phyloP scores from a whole-genome alignment of 2,113 vertebrate species.

The Heterochromis multidens region DNA sequence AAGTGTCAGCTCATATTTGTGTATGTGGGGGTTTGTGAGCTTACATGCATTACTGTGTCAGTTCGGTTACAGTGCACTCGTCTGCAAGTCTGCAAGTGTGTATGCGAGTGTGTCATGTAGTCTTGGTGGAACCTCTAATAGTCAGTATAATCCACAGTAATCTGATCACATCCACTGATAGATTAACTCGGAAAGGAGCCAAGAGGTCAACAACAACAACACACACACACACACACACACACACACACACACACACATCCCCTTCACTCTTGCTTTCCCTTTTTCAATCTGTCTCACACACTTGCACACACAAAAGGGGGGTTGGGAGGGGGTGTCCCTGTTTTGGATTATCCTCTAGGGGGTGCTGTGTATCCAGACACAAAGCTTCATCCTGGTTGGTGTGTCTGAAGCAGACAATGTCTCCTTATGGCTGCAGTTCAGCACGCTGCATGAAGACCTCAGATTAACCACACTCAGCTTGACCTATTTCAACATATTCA shows the following conservation, averaged over 20 bases:
- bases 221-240: neutral
- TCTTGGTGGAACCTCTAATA: constrained; percentile 22
- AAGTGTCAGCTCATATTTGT: constrained; percentile 26
- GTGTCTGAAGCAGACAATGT: constrained; percentile 21
- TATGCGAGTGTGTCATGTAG: neutral
- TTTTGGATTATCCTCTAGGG: constrained; percentile 54
- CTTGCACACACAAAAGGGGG: neutral
- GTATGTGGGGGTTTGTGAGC: neutral
- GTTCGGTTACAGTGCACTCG: neutral
- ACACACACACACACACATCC: neutral
- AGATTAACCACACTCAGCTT: constrained; percentile 52
- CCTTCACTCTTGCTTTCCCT: neutral
- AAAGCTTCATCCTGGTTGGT: neutral
- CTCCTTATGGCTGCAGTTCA: constrained; percentile 23
- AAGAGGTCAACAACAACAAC: constrained; percentile 10
- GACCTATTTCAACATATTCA: constrained; percentile 59
- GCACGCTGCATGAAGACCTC: constrained; percentile 29
- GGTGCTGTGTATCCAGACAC: constrained; percentile 66
- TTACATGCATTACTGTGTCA: constrained; percentile 20
- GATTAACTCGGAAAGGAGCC: constrained; percentile 40
- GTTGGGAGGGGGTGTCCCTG: neutral
- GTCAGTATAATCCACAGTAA: constrained; percentile 61
- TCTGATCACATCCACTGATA: constrained; percentile 61
- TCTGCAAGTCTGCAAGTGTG: neutral
- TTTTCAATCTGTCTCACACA: neutral